Conservation (phyloP, 1,140 invertebrate species). For the Drosophila pseudoobscura region DNA sequence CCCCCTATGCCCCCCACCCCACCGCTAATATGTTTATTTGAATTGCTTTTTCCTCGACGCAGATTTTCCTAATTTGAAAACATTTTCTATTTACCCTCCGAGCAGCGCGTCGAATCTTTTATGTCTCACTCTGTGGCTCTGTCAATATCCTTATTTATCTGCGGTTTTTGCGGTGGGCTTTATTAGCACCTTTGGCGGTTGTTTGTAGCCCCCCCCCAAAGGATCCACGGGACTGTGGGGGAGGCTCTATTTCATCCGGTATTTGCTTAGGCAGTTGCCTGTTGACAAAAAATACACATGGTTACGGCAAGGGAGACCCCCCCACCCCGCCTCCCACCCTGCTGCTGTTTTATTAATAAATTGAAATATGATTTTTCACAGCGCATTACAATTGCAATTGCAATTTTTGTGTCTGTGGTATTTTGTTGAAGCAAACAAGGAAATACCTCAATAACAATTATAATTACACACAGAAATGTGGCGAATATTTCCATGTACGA, state of each 20-base stretch:
- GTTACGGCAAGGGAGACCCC: background rate
- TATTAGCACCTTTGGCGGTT: slow-evolving; percentile 47
- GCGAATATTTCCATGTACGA: slow-evolving; percentile 48
- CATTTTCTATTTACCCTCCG: slow-evolving; percentile 31
- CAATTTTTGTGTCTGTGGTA: too few species aligned
- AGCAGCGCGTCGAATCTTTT: slow-evolving; percentile 15
- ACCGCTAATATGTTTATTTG: slow-evolving; percentile 37
- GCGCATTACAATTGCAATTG: background rate
- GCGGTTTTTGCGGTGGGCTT: slow-evolving; percentile 37
- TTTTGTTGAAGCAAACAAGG: slow-evolving; percentile 11
- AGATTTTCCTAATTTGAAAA: slow-evolving; percentile 26
- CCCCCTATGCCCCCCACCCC: slow-evolving; percentile 1
- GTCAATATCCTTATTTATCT: slow-evolving; percentile 56
- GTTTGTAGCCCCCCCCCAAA: slow-evolving; percentile 5
- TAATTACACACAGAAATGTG: slow-evolving; percentile 34
- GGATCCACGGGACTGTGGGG: slow-evolving; percentile 7
- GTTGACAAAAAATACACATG: too few species aligned
- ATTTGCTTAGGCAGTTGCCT: slow-evolving; percentile 37
- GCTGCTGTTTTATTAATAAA: slow-evolving; percentile 12
- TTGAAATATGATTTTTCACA: slow-evolving; percentile 5
- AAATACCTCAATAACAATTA: slow-evolving; percentile 23
- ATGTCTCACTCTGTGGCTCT: slow-evolving; percentile 45
- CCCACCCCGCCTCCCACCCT: too few species aligned
- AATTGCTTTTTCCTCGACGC: slow-evolving; percentile 25
- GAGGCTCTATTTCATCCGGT: slow-evolving; percentile 2